Percentiles rank a stretch among this genome's conserved stretches.
These are phyloP conservation scores for Catharus bicknelli DNA, from an alignment of 2,113 vertebrate genomes.

Conservation along the genomic window DNA sequence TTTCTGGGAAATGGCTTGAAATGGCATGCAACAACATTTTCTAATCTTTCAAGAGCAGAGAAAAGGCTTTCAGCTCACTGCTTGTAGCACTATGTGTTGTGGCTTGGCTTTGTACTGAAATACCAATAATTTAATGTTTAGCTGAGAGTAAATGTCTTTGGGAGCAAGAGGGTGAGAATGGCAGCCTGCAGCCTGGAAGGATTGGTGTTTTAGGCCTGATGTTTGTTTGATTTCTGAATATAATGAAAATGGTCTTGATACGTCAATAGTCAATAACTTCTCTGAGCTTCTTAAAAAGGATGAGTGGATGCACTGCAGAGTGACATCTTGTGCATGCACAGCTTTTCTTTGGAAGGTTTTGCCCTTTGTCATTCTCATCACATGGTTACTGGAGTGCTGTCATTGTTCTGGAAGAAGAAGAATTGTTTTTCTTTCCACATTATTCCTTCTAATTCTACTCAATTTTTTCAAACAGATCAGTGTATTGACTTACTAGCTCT, in stretches of 20 bases:
- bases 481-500: not conserved
- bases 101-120: not conserved
- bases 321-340: not conserved
- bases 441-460: not conserved
- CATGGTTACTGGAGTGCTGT: not conserved
- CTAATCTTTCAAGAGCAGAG: not conserved
- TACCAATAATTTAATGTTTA: slow-evolving; percentile 8
- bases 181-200: not conserved
- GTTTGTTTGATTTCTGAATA: not conserved
- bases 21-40: not conserved
- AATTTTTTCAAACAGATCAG: not conserved
- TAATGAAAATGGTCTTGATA: not conserved
- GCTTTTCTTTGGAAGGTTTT: not conserved
- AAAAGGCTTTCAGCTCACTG: not conserved
- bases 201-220: not conserved
- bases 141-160: not conserved
- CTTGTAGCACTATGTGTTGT: not conserved
- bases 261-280: not conserved
- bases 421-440: not conserved
- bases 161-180: not conserved
- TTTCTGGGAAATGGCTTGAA: not conserved
- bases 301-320: not conserved
- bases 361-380: not conserved
- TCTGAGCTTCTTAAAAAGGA: not conserved
- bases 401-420: not conserved